phyloP scores from a whole-genome alignment of 2,113 vertebrate genomes.

The Indicator indicator region DNA sequence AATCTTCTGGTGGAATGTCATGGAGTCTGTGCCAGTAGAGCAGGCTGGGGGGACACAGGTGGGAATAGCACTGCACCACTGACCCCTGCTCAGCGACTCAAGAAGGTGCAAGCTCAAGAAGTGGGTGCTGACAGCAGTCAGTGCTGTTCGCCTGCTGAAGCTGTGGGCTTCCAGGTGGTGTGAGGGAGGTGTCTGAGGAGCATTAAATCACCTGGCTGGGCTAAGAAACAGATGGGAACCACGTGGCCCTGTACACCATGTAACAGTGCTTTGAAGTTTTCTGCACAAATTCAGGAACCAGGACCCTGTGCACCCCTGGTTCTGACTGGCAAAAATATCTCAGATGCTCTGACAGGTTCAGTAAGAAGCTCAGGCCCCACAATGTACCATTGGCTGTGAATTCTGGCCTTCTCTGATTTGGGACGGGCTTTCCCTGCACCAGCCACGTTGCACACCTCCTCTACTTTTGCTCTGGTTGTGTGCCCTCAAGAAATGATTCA shows the following conservation, averaged over 20 bases:
- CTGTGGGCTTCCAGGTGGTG: background rate
- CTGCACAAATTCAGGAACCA: background rate
- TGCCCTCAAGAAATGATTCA: background rate
- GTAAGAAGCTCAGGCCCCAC: background rate
- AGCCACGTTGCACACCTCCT: background rate
- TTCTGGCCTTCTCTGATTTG: background rate
- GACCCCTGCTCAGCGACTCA: background rate
- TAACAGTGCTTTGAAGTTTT: background rate
- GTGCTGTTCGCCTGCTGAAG: background rate
- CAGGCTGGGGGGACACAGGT: background rate
- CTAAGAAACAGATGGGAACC: background rate
- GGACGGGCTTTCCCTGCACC: background rate
- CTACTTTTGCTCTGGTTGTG: background rate
- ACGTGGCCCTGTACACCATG: background rate
- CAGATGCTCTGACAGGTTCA: background rate
- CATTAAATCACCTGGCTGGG: background rate
- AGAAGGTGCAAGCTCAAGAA: background rate
- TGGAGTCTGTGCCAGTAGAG: accelerated
- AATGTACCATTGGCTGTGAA: background rate
- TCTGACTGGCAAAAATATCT: background rate
- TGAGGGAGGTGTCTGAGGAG: background rate
- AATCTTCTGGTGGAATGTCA: background rate
- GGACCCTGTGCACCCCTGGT: background rate
- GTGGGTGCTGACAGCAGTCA: background rate
- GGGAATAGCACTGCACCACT: accelerated